Evolutionary conservation across 2,113 vertebrate species (phyloP), one percentile per base, ranked within the genome.

Genomic region (Motacilla tschutschensis): DNA sequence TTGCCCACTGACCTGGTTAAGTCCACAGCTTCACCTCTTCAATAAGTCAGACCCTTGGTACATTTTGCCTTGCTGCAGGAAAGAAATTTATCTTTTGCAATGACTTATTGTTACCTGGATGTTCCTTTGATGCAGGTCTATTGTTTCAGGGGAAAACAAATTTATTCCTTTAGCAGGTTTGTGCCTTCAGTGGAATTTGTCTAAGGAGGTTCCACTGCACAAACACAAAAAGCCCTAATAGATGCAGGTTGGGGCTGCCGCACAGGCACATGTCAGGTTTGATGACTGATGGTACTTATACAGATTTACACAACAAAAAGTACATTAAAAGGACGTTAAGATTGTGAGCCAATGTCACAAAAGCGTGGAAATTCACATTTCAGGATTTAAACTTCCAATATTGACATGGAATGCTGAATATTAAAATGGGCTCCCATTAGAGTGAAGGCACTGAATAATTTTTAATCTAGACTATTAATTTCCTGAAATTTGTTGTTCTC

Each of bases 251-350:
- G 94, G 96, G 94, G 91, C 95, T 95, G 83, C 95, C 67, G 77
- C 92, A 73, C 58, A 79, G 89, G 96, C 92, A 96, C 95, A 95
- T 96, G 97, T 97, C 97, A 97, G 38, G 8, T 91, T 94, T 97
- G 97, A 97, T 54, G 95, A 95, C 94, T 96, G 96, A 97, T 96
- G 96, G 96, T 95, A 97, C 96, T 97, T 97, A 97, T 95, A 96
- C 95, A 97, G 95, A 97, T 97, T 97, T 97, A 97, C 97, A 97
- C 97, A 97, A 97, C 96, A 97, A 97, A 97, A 97, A 97, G 95
- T 96, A 96, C 96, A 96, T 97, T 96, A 97, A 96, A 95, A 91
- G 91, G 96, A 97, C 85, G 83, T 94, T 96, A 95, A 96, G 95
- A 97, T 93, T 94, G 91, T 91, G 92, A 97, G 94, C 95, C 96